These are phyloP conservation scores for Hylomyscus alleni DNA, from an alignment of 2,797 vertebrate species.

Conservation along the genomic window DNA sequence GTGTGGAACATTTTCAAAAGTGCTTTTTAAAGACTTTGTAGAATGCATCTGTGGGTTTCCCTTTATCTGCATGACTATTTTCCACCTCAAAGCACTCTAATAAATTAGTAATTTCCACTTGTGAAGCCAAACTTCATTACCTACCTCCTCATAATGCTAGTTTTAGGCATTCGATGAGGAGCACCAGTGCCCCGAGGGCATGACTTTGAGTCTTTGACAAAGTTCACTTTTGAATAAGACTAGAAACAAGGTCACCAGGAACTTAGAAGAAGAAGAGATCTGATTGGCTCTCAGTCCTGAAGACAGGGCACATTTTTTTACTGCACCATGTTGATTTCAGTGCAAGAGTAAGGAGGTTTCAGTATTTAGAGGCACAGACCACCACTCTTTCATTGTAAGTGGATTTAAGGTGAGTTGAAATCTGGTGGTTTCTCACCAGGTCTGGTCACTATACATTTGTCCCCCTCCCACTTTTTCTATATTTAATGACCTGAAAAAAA, in stretches of 20 bases:
- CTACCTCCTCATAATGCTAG: not conserved
- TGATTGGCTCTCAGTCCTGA: not conserved
- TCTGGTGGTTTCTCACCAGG: conserved; percentile 54
- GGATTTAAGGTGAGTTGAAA: conserved; percentile 27
- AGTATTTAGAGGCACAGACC: conserved; percentile 45
- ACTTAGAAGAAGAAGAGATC: not conserved
- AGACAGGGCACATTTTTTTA: conserved; percentile 60
- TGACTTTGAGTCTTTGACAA: conserved; percentile 57
- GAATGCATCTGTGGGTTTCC: conserved; percentile 56
- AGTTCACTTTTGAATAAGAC: not conserved
- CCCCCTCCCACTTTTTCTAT: not conserved
- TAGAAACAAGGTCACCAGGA: conserved; percentile 73
- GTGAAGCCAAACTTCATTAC: conserved; percentile 71
- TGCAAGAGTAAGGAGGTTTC: conserved; percentile 75
- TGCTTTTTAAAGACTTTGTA: conserved; percentile 73
- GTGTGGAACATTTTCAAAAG: conserved; percentile 80
- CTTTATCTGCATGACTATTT: conserved; percentile 77
- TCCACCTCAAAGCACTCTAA: conserved; percentile 81
- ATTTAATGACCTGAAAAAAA: conserved; percentile 53
- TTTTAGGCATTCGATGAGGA: not conserved
- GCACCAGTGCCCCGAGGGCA: not conserved
- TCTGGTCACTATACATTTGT: not conserved
- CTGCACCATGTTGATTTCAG: conserved; percentile 72
- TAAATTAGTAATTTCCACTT: conserved; percentile 81
- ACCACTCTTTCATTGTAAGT: conserved; percentile 16